Percentiles rank a stretch among this genome's conserved stretches.
These are phyloP conservation scores for Corella eumyota DNA, from an alignment of 23 tunicate species.

Conservation along the genomic window DNA sequence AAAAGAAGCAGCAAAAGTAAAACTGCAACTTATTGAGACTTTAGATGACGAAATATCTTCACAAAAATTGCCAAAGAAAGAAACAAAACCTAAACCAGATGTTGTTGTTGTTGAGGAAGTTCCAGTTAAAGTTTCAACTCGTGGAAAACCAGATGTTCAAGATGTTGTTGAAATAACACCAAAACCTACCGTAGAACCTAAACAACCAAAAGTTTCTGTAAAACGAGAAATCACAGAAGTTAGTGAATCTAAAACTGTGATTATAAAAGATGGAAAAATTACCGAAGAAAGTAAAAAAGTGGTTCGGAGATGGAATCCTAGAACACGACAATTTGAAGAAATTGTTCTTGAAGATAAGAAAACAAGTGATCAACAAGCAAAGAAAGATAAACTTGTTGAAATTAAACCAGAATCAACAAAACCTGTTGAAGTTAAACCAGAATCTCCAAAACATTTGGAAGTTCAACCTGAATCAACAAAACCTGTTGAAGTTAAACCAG, in stretches of 20 bases:
- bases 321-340: slow-evolving; percentile 18
- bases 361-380: slow-evolving; percentile 1
- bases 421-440: not conserved
- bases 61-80: too few species aligned
- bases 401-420: slow-evolving; percentile 1
- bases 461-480: not conserved
- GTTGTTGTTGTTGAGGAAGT: too few species aligned
- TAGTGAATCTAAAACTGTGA: not conserved
- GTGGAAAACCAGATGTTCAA: not conserved
- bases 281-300: slow-evolving; percentile 4
- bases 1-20: too few species aligned
- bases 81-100: too few species aligned
- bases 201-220: not conserved
- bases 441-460: not conserved
- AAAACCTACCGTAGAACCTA: not conserved
- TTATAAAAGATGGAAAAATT: not conserved
- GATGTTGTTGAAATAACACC: slow-evolving; percentile 1
- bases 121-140: too few species aligned
- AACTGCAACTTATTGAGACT: too few species aligned
- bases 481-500: not conserved
- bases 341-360: not conserved
- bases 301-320: slow-evolving; percentile 27
- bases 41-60: too few species aligned
- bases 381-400: not conserved
- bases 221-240: slow-evolving; percentile 5